These are phyloP conservation scores for Eretmochelys imbricata DNA, from an alignment of 2,113 vertebrate genomes.

Conservation along the genomic window DNA sequence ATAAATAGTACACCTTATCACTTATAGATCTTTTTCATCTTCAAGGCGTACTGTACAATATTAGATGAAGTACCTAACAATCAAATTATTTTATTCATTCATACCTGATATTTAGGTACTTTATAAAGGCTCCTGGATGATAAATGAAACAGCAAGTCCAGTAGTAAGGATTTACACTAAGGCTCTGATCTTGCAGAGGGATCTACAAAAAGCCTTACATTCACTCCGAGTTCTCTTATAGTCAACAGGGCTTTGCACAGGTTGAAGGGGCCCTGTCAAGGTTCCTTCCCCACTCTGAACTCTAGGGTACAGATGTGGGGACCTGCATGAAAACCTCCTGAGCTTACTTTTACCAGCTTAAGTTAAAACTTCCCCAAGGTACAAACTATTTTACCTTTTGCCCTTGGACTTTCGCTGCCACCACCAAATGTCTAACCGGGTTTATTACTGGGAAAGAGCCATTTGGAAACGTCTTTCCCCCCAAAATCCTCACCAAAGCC, in stretches of 20 bases:
- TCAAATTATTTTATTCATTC: slow-evolving; percentile 40
- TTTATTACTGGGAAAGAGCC: no score
- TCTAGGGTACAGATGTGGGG: no score
- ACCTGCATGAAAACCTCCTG: no score
- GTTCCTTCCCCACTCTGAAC: no score
- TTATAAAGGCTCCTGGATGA: not conserved
- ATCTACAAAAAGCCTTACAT: not conserved
- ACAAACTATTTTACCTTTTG: no score
- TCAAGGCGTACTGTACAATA: not conserved
- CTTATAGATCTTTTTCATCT: slow-evolving; percentile 2
- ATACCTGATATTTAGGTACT: slow-evolving; percentile 28
- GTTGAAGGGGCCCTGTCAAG: not conserved
- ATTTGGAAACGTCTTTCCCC: no score
- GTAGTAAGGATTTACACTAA: not conserved
- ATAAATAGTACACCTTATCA: slow-evolving; percentile 14
- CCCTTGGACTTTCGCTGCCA: no score
- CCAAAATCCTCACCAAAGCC: no score
- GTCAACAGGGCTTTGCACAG: rapidly evolving
- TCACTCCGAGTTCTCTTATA: not conserved
- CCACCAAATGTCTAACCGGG: no score
- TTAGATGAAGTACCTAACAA: not conserved
- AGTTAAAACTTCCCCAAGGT: no score
- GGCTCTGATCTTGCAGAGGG: not conserved
- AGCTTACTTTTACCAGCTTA: no score
- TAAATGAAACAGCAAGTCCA: not conserved